Percentiles rank a stretch among this genome's conserved stretches.
These are phyloP conservation scores for Fulmarus glacialis DNA, from an alignment of 2,113 vertebrate genomes.

Conservation along the genomic window DNA sequence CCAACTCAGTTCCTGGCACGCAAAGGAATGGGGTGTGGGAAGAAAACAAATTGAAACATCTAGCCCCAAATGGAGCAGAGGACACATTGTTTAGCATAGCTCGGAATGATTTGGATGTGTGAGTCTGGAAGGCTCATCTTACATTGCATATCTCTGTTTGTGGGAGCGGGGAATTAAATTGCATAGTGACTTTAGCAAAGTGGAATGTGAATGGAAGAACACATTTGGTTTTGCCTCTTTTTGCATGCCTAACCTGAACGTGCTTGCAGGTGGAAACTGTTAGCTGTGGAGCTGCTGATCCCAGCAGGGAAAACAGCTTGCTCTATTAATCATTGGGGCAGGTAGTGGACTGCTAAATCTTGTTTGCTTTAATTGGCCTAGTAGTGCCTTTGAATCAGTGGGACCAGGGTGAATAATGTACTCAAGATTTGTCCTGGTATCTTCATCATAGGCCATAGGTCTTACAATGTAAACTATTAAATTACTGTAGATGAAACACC, in stretches of 20 bases:
- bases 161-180: background rate
- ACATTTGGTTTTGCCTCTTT: background rate
- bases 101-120: rapidly evolving
- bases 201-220: background rate
- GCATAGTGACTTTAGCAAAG: background rate
- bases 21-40: background rate
- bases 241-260: background rate
- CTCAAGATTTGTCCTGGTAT: background rate
- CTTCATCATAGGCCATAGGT: background rate
- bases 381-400: background rate
- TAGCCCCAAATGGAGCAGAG: background rate
- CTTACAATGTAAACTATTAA: background rate
- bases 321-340: background rate
- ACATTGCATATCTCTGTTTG: background rate
- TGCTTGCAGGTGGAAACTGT: background rate
- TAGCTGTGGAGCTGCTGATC: background rate
- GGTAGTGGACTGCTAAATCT: background rate
- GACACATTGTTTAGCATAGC: background rate
- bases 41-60: background rate
- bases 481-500: background rate
- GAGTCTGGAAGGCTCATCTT: background rate
- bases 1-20: background rate
- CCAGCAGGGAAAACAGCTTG: background rate
- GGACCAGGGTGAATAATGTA: background rate
- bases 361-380: conserved; percentile 1